Evolutionary conservation across 1,140 invertebrate species (phyloP).

Genomic region (Phortica variegata): DNA sequence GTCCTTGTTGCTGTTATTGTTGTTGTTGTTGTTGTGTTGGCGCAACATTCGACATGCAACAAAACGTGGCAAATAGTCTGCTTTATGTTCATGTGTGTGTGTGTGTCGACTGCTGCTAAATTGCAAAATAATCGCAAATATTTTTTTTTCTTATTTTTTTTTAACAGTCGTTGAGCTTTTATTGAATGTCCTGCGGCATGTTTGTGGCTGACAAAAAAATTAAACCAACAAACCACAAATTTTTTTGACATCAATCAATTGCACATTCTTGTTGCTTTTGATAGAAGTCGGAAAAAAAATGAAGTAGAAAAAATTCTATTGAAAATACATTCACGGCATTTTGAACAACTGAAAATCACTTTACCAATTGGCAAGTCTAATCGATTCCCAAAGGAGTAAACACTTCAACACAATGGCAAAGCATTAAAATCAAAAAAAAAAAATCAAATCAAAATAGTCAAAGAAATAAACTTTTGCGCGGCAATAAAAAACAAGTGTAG

Average conservation of each 20-base stretch:
- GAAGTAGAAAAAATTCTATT: slow-evolving; percentile 5
- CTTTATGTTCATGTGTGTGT: too few species aligned
- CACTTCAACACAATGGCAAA: slow-evolving; percentile 27
- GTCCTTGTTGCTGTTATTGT: too few species aligned
- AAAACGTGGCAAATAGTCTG: too few species aligned
- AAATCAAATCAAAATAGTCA: neutral
- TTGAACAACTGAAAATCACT: slow-evolving; percentile 55
- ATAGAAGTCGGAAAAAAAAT: neutral
- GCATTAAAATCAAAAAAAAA: slow-evolving; percentile 2
- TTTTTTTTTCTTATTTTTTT: slow-evolving; percentile 16
- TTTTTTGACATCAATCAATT: slow-evolving; percentile 32
- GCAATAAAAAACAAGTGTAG: too few species aligned
- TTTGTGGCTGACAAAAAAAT: slow-evolving; percentile 31
- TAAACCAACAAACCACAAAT: slow-evolving; percentile 15
- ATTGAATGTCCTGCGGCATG: slow-evolving; percentile 35
- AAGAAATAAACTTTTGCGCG: too few species aligned
- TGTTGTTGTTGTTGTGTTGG: too few species aligned
- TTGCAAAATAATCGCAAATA: slow-evolving; percentile 50
- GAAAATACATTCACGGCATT: too few species aligned
- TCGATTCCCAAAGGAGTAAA: slow-evolving; percentile 54
- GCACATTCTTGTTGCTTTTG: slow-evolving; percentile 3
- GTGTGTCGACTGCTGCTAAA: slow-evolving; percentile 45
- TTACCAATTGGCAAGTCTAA: slow-evolving; percentile 51
- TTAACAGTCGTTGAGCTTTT: neutral
- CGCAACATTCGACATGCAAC: too few species aligned